Evolutionary conservation across 2,888 invertebrate genomes (phyloP), one percentile per base, ranked within the genome.

Genomic region (Stramonita haemastoma): DNA sequence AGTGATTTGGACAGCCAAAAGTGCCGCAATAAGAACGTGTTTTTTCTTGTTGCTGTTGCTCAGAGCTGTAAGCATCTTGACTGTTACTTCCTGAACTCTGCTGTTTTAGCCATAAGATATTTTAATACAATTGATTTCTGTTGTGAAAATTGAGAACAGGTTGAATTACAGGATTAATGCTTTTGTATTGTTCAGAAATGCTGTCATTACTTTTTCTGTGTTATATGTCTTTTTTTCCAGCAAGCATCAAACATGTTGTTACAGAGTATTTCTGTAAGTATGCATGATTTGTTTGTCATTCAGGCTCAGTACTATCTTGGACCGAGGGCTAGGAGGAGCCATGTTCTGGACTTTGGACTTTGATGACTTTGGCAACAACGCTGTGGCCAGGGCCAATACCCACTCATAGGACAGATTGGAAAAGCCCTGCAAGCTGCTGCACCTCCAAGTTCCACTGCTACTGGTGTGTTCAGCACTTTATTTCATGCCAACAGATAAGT

Each of bases 331-430:
- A 15, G 89, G 86, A 11, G 89, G 89, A 34, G 89, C 89, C 60
- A 89, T 89, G 89, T 89, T 89, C 79, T 89, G 89, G 89, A 87
- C 89, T 0, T 46, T 90, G 73, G 89, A 90, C 84, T 88, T 90
- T 70, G 91, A 91, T 36, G 91, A 91, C 84, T 91, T 91, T 70
- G 70, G 57, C 26, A 36, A 77, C 66, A 88, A 83, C n/a, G 15
- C 17, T 90, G 90, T 66, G 87, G 88, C 15, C 32, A 88, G n/a
- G 91, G 90, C 17, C 29, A 17, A 4, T 90, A 89, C 56, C 90
- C 91, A 1, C 83, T 91, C 17, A 90, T 90, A 83, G 17, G 22
- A 46, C 29, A 83, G 22, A 46, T 83, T 56, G 46, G 86, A 56
- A 56, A n/a, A 60, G 46, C 26, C 22, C 46, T 83, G 26, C 83